Evolutionary conservation across 1,140 invertebrate species (phyloP).

Genomic region (Lasioglossum albipes): DNA sequence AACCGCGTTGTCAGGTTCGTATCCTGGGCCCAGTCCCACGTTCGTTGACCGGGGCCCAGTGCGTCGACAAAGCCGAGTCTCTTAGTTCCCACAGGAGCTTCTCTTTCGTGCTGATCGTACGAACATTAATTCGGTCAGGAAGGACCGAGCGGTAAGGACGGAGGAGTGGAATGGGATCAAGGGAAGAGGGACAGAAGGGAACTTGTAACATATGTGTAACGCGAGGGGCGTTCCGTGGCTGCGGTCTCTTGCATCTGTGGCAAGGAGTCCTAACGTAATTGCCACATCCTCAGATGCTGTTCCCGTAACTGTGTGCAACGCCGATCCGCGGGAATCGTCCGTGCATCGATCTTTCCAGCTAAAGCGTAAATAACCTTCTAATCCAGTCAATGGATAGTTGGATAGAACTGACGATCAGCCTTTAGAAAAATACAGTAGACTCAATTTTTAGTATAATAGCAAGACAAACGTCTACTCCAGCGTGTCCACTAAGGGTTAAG

Average conservation of each 20-base stretch:
- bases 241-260: constrained; percentile 65
- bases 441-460: too few relatives aligned
- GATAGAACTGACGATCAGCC: too few relatives aligned
- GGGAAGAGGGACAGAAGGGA: constrained; percentile 45
- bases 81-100: constrained; percentile 64
- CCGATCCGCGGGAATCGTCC: constrained; percentile 46
- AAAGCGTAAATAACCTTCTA: too few relatives aligned
- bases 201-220: constrained; percentile 70
- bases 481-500: too few relatives aligned
- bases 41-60: constrained; percentile 37
- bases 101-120: constrained; percentile 63
- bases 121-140: constrained; percentile 59
- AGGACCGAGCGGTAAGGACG: constrained; percentile 21
- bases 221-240: constrained; percentile 69
- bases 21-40: not conserved
- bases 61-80: constrained; percentile 34
- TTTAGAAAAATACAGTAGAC: too few relatives aligned
- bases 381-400: too few relatives aligned
- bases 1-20: too few relatives aligned
- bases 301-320: constrained; percentile 20
- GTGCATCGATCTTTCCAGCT: not conserved
- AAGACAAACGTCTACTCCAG: too few relatives aligned
- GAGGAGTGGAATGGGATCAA: constrained; percentile 41
- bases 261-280: constrained; percentile 61
- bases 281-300: constrained; percentile 66